Conservation (phyloP, 2,888 invertebrate species). For the Epinotia nisella region DNA sequence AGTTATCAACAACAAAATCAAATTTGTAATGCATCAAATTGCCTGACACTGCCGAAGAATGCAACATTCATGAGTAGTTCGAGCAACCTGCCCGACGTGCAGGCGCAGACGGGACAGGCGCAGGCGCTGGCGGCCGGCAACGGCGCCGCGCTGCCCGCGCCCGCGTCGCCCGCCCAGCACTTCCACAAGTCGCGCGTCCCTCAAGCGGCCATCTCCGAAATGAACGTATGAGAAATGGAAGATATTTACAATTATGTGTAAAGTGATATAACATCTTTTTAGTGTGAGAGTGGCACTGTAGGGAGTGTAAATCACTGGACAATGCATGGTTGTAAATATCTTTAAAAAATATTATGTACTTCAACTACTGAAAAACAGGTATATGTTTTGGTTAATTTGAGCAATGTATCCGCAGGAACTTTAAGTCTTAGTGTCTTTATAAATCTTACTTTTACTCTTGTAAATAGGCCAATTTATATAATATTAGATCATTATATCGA, state of each 20-base stretch:
- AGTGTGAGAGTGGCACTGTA: slow-evolving; percentile 44
- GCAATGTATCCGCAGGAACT: slow-evolving; percentile 45
- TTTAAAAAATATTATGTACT: slow-evolving; percentile 61
- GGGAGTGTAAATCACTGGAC: slow-evolving; percentile 64
- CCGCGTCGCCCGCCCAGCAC: slow-evolving; percentile 76
- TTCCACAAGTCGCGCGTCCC: slow-evolving; percentile 87
- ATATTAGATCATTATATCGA: slow-evolving; percentile 29
- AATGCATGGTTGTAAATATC: slow-evolving; percentile 82
- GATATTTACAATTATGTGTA: slow-evolving; percentile 85
- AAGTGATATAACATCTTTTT: slow-evolving; percentile 63
- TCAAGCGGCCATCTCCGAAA: slow-evolving; percentile 94
- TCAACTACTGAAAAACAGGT: slow-evolving; percentile 55
- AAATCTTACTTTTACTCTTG: slow-evolving; percentile 43
- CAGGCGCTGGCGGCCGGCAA: slow-evolving; percentile 75
- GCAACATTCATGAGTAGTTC: slow-evolving; percentile 79
- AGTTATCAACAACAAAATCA: slow-evolving; percentile 76
- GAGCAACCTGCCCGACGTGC: slow-evolving; percentile 79
- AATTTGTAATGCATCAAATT: slow-evolving; percentile 78
- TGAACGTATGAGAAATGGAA: slow-evolving; percentile 92
- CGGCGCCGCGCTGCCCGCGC: slow-evolving; percentile 66
- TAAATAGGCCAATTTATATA: slow-evolving; percentile 44
- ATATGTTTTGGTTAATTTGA: slow-evolving; percentile 60
- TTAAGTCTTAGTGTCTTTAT: slow-evolving; percentile 39
- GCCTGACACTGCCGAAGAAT: slow-evolving; percentile 87
- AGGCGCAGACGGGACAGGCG: slow-evolving; percentile 77